Percentiles rank a stretch among this genome's conserved stretches.
phyloP scores from a whole-genome alignment of 1,140 invertebrate genomes.

The Scylla paramamosain region DNA sequence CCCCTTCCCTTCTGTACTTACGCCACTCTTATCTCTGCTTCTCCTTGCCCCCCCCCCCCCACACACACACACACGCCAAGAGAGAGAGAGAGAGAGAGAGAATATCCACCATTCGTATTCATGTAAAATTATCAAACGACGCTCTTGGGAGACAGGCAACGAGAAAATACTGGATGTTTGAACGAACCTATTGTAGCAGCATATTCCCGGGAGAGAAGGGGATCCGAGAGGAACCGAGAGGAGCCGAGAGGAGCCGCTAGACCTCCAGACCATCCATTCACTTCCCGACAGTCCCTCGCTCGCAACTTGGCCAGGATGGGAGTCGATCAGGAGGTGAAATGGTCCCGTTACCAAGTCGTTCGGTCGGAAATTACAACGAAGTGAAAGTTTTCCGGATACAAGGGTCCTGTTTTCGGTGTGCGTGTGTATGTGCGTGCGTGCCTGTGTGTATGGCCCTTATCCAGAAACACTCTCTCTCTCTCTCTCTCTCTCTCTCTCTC shows the following conservation, averaged over 20 bases:
- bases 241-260: neutral
- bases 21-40: too few relatives aligned
- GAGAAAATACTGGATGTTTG: neutral
- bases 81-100: too few relatives aligned
- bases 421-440: neutral
- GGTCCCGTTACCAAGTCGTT: neutral
- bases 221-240: neutral
- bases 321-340: neutral
- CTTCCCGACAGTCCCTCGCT: too few relatives aligned
- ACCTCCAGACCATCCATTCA: neutral
- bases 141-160: neutral
- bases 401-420: neutral
- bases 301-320: neutral
- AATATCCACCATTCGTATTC: neutral
- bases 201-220: neutral
- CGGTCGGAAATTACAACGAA: neutral
- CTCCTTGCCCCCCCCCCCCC: too few relatives aligned
- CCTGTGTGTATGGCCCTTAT: neutral
- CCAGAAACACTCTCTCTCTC: neutral
- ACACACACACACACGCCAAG: too few relatives aligned
- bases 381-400: neutral
- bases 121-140: neutral
- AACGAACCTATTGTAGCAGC: neutral
- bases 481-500: constrained; percentile 3
- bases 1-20: too few relatives aligned